phyloP scores from a whole-genome alignment of 2,113 vertebrate genomes.

The Carassius carassius region DNA sequence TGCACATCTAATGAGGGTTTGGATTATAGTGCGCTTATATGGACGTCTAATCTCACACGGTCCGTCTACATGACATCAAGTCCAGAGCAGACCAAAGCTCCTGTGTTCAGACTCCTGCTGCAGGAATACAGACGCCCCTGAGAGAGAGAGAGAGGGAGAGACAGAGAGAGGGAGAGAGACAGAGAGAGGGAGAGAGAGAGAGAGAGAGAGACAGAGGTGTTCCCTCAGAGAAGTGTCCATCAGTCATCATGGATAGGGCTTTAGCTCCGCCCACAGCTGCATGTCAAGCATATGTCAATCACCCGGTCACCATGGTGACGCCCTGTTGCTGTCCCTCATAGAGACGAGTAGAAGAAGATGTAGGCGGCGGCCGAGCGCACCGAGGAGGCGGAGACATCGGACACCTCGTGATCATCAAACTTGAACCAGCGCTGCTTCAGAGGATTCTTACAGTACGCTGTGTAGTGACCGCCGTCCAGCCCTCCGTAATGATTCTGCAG shows the following conservation, averaged over 20 bases:
- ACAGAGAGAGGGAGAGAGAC: too few relatives aligned
- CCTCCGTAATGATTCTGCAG: slow-evolving; percentile 95
- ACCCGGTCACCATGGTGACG: slow-evolving; percentile 67
- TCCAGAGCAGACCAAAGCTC: neutral
- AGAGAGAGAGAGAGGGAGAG: neutral
- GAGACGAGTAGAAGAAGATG: slow-evolving; percentile 96
- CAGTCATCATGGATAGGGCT: neutral
- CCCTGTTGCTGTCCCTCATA: slow-evolving; percentile 66
- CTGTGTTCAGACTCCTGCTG: neutral
- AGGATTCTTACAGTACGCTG: slow-evolving; percentile 92
- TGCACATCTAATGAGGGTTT: too few relatives aligned
- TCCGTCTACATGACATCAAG: neutral
- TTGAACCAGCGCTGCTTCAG: slow-evolving; percentile 91
- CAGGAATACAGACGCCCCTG: neutral
- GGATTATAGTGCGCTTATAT: neutral
- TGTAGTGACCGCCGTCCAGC: slow-evolving; percentile 96
- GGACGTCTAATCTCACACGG: neutral
- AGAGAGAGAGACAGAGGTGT: neutral
- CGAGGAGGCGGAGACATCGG: slow-evolving; percentile 85
- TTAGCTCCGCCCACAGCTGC: slow-evolving; percentile 42
- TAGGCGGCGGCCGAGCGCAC: slow-evolving; percentile 96
- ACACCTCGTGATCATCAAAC: slow-evolving; percentile 97
- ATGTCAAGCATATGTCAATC: slow-evolving; percentile 31
- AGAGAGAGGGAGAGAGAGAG: slow-evolving; percentile 6
- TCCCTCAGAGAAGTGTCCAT: slow-evolving; percentile 20